phyloP scores from a whole-genome alignment of 2,113 vertebrate genomes.

The Poeciliopsis occidentalis region DNA sequence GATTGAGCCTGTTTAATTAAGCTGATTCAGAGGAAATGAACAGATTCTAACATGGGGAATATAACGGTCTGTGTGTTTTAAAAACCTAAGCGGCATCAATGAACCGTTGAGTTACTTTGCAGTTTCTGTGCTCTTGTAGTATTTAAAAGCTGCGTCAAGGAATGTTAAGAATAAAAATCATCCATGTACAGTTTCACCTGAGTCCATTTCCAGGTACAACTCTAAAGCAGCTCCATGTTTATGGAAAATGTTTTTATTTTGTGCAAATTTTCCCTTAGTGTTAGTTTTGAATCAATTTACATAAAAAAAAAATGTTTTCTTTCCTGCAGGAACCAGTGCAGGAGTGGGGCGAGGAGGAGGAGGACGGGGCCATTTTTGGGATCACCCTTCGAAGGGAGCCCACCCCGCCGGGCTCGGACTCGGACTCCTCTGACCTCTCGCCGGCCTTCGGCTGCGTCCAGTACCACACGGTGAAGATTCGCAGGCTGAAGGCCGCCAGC shows the following conservation, averaged over 20 bases:
- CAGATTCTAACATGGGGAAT: not conserved
- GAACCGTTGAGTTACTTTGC: not conserved
- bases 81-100: not conserved
- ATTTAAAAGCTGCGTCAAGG: constrained; percentile 12
- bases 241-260: not conserved
- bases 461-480: constrained; percentile 88
- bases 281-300: not conserved
- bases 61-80: not conserved
- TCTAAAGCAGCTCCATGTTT: not conserved
- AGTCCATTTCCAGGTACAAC: not conserved
- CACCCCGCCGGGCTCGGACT: constrained; percentile 26
- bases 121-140: constrained; percentile 12
- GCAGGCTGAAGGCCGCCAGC: constrained; percentile 82
- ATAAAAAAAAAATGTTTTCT: not conserved
- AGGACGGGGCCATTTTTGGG: constrained; percentile 85
- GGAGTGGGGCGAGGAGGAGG: constrained; percentile 90
- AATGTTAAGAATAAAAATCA: constrained; percentile 19
- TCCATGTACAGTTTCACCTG: not conserved
- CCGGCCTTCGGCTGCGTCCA: constrained; percentile 74
- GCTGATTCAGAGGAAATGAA: not conserved
- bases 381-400: constrained; percentile 82
- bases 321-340: constrained; percentile 83
- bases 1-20: not conserved
- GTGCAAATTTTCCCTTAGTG: not conserved
- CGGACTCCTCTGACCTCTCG: constrained; percentile 19